phyloP scores from a whole-genome alignment of 2,797 vertebrate genomes.

The Tamandua tetradactyla region DNA sequence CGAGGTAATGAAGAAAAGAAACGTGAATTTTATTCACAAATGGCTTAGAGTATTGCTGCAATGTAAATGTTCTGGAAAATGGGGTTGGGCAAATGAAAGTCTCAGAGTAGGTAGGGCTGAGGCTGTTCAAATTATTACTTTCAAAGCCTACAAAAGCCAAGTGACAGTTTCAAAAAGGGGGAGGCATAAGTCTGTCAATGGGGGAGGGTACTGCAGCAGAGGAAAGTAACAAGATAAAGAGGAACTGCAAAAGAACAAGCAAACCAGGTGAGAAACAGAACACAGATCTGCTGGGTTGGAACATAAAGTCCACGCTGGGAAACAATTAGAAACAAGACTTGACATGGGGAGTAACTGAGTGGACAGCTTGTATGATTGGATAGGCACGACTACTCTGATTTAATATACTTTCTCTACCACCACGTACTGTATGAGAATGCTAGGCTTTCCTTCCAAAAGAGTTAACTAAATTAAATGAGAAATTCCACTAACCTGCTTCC shows the following conservation, averaged over 20 bases:
- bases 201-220: background rate
- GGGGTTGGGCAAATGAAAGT: background rate
- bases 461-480: slow-evolving; percentile 33
- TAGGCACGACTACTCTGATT: background rate
- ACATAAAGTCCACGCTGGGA: slow-evolving; percentile 25
- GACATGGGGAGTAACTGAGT: background rate
- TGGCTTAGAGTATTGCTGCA: background rate
- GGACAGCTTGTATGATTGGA: background rate
- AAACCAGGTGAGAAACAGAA: slow-evolving; percentile 47
- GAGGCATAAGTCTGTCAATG: background rate
- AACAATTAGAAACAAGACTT: slow-evolving; percentile 16
- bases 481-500: slow-evolving; percentile 9
- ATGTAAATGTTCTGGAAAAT: background rate
- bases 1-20: background rate
- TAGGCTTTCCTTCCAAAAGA: background rate
- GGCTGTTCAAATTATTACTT: background rate
- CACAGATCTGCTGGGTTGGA: slow-evolving; percentile 16
- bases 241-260: slow-evolving; percentile 8
- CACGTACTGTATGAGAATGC: background rate
- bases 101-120: background rate
- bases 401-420: background rate
- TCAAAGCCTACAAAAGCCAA: background rate
- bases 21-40: slow-evolving; percentile 17
- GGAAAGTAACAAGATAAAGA: background rate
- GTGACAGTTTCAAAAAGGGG: background rate